Base-by-base conservation (phyloP, 2,888 invertebrate species). In the Tetranychus truncatus region DNA sequence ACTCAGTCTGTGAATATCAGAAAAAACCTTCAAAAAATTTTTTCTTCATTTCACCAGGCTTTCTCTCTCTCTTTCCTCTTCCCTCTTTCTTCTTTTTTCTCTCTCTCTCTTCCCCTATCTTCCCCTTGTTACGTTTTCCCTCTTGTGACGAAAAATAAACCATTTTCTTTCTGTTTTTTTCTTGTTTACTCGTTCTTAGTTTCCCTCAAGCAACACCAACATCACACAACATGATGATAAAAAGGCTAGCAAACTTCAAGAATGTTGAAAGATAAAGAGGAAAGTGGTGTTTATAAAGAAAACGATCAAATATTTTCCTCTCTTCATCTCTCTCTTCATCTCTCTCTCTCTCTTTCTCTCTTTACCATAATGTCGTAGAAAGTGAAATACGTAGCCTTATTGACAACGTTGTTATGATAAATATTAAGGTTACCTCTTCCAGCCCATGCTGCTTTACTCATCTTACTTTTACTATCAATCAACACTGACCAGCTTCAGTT, bases 301-400 rank as follows among this genome's bases (percentile, higher is more conserved):
- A 55, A 55, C 15, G 55, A 55, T 15, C 55, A 55, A 55, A 55
- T 55, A 15, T 55, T 55, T 15, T 55, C 15, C 15, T 55, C 55
- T 55, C 73, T 73, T n/a, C 45, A 21, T 21, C 15, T 73, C 44
- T 73, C 73, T 21, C 45, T 72, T n/a, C n/a, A n/a, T n/a, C n/a
- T n/a, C 15, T 55, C 55, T 55, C 73, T 73, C 15, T 73, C 44
- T 73, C 73, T 21, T 6, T 72, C 44, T 72, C 72, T 55, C 55
- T 55, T 55, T 55, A 69, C 34, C 34, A 34, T 20, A n/a, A 66
- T 66, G 34, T 69, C 34, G 9, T 69, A 34, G 21, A 24, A 9
- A 69, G 69, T 66, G 20, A 66, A n/a, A 66, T 34, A 34, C 34
- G 34, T 34, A 34, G 34, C 34, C 34, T 34, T 34, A 5, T 34